A percentile compares a stretch with the other conserved stretches of the same genome.
phyloP scores from a whole-genome alignment of 1,140 invertebrate genomes.

The Brachionus paranguensis region DNA sequence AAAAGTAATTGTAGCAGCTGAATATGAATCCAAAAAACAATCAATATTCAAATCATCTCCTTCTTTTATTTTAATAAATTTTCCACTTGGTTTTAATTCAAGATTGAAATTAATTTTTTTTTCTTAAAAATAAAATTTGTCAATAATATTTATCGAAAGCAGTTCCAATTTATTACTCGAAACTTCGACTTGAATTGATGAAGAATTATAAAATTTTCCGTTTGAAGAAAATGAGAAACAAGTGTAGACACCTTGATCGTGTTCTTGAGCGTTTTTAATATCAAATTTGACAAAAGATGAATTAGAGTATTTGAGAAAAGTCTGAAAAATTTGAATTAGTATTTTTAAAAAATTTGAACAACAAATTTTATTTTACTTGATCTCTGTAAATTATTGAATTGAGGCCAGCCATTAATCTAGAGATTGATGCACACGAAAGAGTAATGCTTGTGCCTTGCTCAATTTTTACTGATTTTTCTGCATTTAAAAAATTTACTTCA shows the following conservation, averaged over 20 bases:
- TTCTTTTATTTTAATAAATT: background rate
- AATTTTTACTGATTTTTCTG: background rate
- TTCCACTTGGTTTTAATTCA: background rate
- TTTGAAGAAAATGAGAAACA: background rate
- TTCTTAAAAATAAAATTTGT: background rate
- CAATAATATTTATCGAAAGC: background rate
- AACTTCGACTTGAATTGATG: background rate
- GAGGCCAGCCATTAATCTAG: background rate
- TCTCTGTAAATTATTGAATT: background rate
- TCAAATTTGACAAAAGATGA: background rate
- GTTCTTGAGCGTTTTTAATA: background rate
- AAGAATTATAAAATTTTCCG: background rate
- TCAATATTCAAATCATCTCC: background rate
- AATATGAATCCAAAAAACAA: background rate
- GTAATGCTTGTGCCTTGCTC: background rate
- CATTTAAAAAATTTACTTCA: background rate
- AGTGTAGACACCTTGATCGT: background rate
- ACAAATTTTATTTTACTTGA: background rate
- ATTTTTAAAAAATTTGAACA: background rate
- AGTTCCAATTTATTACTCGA: background rate
- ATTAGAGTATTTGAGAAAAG: background rate
- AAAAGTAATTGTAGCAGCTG: background rate
- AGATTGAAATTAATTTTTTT: background rate
- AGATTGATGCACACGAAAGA: background rate
- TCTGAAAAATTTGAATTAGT: background rate